Evolutionary conservation across 2,797 vertebrate species (phyloP).

Genomic region (Caiman crocodilus): DNA sequence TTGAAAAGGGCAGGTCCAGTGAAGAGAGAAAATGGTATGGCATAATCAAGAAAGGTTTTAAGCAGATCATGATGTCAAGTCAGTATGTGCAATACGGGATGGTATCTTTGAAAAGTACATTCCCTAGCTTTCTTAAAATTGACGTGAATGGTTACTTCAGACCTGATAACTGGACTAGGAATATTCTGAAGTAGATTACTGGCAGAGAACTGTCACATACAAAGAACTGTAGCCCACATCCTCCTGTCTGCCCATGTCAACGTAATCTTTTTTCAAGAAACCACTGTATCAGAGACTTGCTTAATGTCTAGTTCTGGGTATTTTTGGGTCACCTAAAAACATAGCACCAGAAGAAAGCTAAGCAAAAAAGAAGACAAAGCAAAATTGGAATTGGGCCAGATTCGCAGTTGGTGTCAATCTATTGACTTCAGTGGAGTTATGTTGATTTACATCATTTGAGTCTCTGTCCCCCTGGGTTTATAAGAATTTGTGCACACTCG

Average conservation of each 20-base stretch:
- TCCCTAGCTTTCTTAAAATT: not conserved
- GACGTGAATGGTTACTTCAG: not conserved
- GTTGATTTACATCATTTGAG: slow-evolving; percentile 8
- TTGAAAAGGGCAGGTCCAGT: not conserved
- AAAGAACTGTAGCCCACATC: slow-evolving; percentile 12
- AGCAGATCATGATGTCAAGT: not conserved
- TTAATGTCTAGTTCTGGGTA: not conserved
- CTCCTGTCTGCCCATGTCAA: not conserved
- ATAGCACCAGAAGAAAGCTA: not conserved
- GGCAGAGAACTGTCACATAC: not conserved
- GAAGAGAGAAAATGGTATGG: not conserved
- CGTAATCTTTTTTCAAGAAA: not conserved
- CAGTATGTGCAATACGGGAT: not conserved
- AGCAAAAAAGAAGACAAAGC: not conserved
- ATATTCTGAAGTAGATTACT: not conserved
- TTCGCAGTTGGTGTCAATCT: not conserved
- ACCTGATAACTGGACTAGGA: not conserved
- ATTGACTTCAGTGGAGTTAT: not conserved
- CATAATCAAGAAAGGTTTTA: not conserved
- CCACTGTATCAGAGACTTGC: not conserved
- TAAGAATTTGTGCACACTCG: not conserved
- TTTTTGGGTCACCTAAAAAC: slow-evolving; percentile 30
- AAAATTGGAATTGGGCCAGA: not conserved
- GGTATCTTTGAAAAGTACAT: not conserved
- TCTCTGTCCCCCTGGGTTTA: not conserved